Conservation (phyloP, 2,888 invertebrate species). For the Pocota personata region DNA sequence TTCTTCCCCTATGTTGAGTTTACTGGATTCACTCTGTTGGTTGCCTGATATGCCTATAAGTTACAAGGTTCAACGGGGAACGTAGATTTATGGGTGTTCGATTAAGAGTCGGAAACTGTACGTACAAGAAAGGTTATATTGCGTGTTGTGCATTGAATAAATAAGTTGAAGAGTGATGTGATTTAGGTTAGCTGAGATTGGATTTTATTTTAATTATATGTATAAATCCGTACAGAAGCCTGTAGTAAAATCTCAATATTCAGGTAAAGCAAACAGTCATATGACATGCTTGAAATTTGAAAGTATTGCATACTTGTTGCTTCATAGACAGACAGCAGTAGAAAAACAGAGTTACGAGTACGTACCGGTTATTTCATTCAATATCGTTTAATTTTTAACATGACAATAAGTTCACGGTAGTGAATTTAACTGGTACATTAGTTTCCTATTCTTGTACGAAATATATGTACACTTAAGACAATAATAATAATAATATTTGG, state of each 20-base stretch:
- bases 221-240: not conserved
- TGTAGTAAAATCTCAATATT: not conserved
- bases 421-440: too few species aligned
- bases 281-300: too few species aligned
- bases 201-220: not conserved
- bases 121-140: not conserved
- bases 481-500: too few species aligned
- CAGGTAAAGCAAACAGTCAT: not conserved
- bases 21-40: not conserved
- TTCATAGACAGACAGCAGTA: too few species aligned
- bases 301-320: too few species aligned
- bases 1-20: not conserved
- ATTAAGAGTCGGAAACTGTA: constrained; percentile 5
- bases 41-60: constrained; percentile 10
- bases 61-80: not conserved
- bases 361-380: too few species aligned
- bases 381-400: too few species aligned
- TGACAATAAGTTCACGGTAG: too few species aligned
- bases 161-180: constrained; percentile 1
- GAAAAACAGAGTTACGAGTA: too few species aligned
- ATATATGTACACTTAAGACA: too few species aligned
- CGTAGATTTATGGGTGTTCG: constrained; percentile 13
- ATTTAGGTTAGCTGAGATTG: not conserved
- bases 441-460: too few species aligned
- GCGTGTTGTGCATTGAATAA: constrained; percentile 1